These are phyloP conservation scores for human DNA, from an alignment of 2,113 vertebrate genomes.

Conservation along the genomic window GRCh38 chr4:35605001-35605500, in stretches of 20 bases:
- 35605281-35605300: not conserved
- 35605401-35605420: not conserved
- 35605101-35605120: not conserved
- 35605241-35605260: not conserved
- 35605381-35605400: not conserved
- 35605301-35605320: not conserved
- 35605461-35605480: not conserved
- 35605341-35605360: not conserved
- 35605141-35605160: not conserved
- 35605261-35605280: not conserved
- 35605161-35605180: not conserved
- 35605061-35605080: not conserved
- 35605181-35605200: not conserved
- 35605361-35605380: not conserved
- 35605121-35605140: not conserved
- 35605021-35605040: not conserved
- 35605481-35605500: slow-evolving; percentile 32
- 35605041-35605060: not conserved
- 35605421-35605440: not conserved
- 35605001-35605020: not conserved
- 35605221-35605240: not conserved
- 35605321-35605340: not conserved
- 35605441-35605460: not conserved
- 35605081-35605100: not conserved
- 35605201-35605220: not conserved